These are phyloP conservation scores for Helarctos malayanus DNA, from an alignment of 2,797 vertebrate genomes.

Conservation along the genomic window DNA sequence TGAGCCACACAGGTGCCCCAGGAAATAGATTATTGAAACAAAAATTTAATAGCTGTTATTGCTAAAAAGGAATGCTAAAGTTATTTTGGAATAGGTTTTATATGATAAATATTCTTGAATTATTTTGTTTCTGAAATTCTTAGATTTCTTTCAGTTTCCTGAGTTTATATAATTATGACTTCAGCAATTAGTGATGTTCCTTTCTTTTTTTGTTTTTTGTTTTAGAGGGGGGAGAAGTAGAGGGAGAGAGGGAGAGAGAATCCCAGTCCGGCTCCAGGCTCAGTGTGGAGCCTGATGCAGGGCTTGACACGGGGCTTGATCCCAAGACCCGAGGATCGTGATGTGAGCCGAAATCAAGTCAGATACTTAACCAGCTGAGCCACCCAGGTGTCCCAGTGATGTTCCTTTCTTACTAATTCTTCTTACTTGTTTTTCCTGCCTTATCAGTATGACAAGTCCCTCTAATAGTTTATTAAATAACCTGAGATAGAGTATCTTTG, in stretches of 20 bases:
- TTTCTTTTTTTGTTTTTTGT: not conserved
- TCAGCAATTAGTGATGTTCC: not conserved
- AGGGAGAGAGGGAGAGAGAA: not conserved
- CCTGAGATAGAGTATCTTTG: not conserved
- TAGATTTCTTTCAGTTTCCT: not conserved
- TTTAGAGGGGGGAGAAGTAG: not conserved
- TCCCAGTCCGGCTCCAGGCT: not conserved
- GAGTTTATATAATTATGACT: not conserved
- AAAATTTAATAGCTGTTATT: not conserved
- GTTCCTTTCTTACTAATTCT: not conserved
- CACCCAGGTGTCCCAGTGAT: not conserved
- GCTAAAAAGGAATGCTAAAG: not conserved
- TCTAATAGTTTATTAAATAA: constrained; percentile 11
- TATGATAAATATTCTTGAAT: constrained; percentile 34
- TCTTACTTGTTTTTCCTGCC: constrained; percentile 23
- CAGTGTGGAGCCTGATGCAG: not conserved
- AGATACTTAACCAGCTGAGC: not conserved
- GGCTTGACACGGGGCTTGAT: not conserved
- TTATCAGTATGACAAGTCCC: not conserved
- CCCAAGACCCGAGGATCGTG: not conserved
- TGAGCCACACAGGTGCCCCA: not conserved
- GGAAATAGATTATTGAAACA: constrained; percentile 20
- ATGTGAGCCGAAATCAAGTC: not conserved
- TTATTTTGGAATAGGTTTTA: constrained; percentile 4
- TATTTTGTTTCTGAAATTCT: constrained; percentile 8